These are phyloP conservation scores for Orchestia grillus DNA, from an alignment of 1,140 invertebrate species.

Conservation along the genomic window DNA sequence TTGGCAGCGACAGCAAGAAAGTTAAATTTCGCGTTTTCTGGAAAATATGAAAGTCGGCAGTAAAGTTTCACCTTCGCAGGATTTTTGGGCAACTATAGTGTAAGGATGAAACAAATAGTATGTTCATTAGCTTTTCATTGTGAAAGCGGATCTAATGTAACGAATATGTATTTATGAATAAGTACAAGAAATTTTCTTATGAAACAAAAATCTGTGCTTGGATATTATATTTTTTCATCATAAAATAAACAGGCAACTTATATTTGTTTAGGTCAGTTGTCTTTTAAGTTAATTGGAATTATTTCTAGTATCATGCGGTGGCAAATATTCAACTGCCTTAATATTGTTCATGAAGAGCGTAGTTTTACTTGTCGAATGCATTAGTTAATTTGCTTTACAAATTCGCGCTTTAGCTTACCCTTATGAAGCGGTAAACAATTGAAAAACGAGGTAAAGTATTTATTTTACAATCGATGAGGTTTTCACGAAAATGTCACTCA, in stretches of 20 bases:
- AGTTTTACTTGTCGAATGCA: neutral
- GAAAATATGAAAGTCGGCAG: neutral
- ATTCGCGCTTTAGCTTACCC: neutral
- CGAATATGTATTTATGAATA: neutral
- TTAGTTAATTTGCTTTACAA: neutral
- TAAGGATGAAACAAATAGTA: neutral
- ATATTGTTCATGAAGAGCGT: neutral
- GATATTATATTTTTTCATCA: too few species aligned
- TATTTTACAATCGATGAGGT: neutral
- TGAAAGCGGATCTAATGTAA: neutral
- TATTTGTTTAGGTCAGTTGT: too few species aligned
- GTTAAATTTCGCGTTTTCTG: constrained; percentile 18
- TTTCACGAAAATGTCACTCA: neutral
- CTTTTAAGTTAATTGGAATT: too few species aligned
- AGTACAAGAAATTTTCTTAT: too few species aligned
- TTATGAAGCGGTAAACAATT: neutral
- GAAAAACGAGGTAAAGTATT: neutral
- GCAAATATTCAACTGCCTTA: neutral
- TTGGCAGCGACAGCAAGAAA: constrained; percentile 25
- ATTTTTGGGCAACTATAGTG: neutral
- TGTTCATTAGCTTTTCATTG: neutral
- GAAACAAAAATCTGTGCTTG: too few species aligned
- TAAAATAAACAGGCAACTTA: too few species aligned
- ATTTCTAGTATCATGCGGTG: too few species aligned
- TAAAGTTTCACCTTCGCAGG: neutral